phyloP scores from a whole-genome alignment of 2,797 vertebrate species.

The Bovichtus diacanthus region DNA sequence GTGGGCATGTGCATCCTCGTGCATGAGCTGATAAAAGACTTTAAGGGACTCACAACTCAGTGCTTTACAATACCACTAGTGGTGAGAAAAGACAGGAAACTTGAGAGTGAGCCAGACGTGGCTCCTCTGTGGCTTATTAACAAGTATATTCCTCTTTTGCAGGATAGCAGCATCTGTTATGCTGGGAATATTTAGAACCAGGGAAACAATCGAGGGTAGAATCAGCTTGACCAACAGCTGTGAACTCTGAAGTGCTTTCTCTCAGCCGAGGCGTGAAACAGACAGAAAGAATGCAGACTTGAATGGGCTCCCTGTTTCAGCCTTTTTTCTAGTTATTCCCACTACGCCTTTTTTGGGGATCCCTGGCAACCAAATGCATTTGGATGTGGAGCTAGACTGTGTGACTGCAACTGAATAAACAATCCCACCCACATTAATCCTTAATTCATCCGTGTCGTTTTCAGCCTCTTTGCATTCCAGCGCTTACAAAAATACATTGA shows the following conservation, averaged over 20 bases:
- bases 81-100: conserved; percentile 13
- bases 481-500: background rate
- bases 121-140: conserved; percentile 10
- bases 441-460: conserved; percentile 15
- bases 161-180: conserved; percentile 40
- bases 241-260: conserved; percentile 57
- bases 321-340: conserved; percentile 52
- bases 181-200: conserved; percentile 46
- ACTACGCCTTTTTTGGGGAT: conserved; percentile 57
- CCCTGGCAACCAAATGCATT: conserved; percentile 63
- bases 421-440: conserved; percentile 34
- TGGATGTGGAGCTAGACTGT: conserved; percentile 27
- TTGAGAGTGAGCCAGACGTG: background rate
- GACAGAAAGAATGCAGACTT: conserved; percentile 64
- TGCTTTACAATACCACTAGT: conserved; percentile 7
- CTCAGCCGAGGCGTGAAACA: conserved; percentile 49
- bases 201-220: conserved; percentile 15
- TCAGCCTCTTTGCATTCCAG: background rate
- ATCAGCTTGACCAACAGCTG: conserved; percentile 65
- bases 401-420: conserved; percentile 34
- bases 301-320: conserved; percentile 75
- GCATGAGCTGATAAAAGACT: background rate
- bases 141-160: conserved; percentile 14
- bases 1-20: background rate
- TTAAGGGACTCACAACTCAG: background rate